A percentile compares a stretch with the other conserved stretches of the same genome.
These are phyloP conservation scores for Gastrophysa polygoni DNA, from an alignment of 2,888 invertebrate species.

Conservation along the genomic window DNA sequence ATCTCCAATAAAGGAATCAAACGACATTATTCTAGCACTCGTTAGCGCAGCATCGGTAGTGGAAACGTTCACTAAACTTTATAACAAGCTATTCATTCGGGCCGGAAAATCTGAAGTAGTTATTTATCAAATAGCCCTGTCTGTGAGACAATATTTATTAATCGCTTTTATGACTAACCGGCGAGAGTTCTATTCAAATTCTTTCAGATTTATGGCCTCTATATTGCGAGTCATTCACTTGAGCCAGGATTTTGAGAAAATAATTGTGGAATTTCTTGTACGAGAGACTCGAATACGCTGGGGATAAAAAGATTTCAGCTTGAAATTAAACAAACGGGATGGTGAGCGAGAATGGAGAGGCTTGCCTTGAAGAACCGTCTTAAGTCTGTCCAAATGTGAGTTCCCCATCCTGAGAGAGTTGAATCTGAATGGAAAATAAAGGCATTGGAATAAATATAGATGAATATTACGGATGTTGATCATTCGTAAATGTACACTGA, in stretches of 20 bases:
- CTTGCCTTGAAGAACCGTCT: background rate
- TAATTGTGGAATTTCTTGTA: background rate
- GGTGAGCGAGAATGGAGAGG: background rate
- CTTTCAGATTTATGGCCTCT: conserved; percentile 43
- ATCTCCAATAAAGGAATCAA: background rate
- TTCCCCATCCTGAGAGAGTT: background rate
- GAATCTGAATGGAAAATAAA: no score
- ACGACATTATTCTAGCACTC: conserved; percentile 46
- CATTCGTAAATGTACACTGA: no score
- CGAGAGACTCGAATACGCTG: background rate
- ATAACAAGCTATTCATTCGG: conserved; percentile 47
- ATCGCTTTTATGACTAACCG: conserved; percentile 49
- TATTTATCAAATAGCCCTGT: conserved; percentile 32
- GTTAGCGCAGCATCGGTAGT: conserved; percentile 37
- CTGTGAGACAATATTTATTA: conserved; percentile 47
- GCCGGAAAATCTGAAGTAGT: conserved; percentile 33
- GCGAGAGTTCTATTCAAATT: conserved; percentile 45
- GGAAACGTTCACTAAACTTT: conserved; percentile 51
- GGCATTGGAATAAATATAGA: no score
- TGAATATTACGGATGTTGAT: no score
- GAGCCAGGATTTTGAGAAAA: background rate
- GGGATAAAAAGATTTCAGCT: background rate
- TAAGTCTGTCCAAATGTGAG: background rate
- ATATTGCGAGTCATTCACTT: conserved; percentile 14
- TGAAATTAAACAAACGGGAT: background rate